phyloP scores from a whole-genome alignment of 2,797 vertebrate species.

The Alectoris magna region DNA sequence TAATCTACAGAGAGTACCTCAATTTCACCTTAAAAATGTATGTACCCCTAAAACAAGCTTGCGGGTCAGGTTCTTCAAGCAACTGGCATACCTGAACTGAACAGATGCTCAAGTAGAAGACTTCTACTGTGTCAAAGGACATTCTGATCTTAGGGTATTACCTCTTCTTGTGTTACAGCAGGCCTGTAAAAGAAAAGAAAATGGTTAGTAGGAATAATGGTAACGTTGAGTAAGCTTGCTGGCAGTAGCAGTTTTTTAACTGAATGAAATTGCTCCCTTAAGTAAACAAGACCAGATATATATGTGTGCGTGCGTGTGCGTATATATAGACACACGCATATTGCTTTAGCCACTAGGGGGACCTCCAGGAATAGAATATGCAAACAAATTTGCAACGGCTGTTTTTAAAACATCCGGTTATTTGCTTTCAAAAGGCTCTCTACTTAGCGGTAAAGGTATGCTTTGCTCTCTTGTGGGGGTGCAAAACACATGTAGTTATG shows the following conservation, averaged over 20 bases:
- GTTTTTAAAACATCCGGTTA: background rate
- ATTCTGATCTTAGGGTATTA: background rate
- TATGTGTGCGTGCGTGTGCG: background rate
- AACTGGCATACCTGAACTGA: background rate
- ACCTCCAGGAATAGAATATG: conserved; percentile 53
- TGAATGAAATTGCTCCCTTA: no score
- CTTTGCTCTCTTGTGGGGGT: background rate
- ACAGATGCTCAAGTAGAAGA: background rate
- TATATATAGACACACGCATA: no score
- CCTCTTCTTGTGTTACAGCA: background rate
- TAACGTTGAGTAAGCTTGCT: background rate
- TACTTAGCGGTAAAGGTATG: background rate
- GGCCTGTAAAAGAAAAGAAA: background rate
- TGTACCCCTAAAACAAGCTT: background rate
- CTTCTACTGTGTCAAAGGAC: background rate
- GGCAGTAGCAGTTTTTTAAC: no score
- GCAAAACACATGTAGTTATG: background rate
- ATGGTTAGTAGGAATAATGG: background rate
- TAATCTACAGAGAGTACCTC: background rate
- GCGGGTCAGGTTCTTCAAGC: background rate
- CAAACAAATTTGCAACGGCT: background rate
- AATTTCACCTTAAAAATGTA: background rate
- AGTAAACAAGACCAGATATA: background rate
- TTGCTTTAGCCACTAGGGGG: conserved; percentile 64
- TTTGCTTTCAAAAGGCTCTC: background rate